Conservation (phyloP, 37 sponge, comb jelly and placozoan species). For the Corticium candelabrum region DNA sequence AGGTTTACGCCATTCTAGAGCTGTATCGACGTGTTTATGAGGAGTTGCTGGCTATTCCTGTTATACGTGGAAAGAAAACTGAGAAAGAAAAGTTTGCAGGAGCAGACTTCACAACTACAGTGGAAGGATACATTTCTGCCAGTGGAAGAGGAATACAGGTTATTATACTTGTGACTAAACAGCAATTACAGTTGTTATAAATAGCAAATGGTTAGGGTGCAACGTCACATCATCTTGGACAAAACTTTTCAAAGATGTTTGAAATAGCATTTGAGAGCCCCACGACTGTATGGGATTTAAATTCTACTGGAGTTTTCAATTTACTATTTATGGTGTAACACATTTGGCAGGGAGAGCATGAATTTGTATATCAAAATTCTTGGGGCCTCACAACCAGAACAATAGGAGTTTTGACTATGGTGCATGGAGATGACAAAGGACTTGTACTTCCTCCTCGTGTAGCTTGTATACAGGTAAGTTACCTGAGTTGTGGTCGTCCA, state of each 20-base stretch:
- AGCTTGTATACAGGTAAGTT: conserved; percentile 8
- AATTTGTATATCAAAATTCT: conserved; percentile 90
- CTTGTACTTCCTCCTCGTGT: conserved; percentile 91
- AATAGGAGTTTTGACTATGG: conserved; percentile 88
- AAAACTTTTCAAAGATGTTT: conserved; percentile 99
- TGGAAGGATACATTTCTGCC: conserved; percentile 83
- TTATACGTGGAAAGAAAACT: conserved; percentile 84
- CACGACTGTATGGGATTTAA: conserved; percentile 8
- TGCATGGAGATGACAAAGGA: conserved; percentile 94
- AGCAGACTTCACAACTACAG: conserved; percentile 93
- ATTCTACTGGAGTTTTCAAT: not conserved
- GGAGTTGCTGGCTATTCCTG: conserved; percentile 95
- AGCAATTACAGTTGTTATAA: not conserved
- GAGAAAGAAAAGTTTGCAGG: conserved; percentile 99
- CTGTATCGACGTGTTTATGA: conserved; percentile 90
- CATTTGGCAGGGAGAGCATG: conserved; percentile 36
- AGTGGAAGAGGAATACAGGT: conserved; percentile 97
- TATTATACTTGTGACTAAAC: not conserved
- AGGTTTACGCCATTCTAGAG: conserved; percentile 78
- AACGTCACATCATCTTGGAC: conserved; percentile 97
- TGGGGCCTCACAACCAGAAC: conserved; percentile 96
- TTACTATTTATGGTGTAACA: not conserved
- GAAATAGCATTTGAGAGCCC: conserved; percentile 88
- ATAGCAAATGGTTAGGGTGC: conserved; percentile 54
- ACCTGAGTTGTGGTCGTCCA: not conserved